Base-by-base conservation (phyloP, 1,140 invertebrate genomes). In the Drosophila nigromelanica region DNA sequence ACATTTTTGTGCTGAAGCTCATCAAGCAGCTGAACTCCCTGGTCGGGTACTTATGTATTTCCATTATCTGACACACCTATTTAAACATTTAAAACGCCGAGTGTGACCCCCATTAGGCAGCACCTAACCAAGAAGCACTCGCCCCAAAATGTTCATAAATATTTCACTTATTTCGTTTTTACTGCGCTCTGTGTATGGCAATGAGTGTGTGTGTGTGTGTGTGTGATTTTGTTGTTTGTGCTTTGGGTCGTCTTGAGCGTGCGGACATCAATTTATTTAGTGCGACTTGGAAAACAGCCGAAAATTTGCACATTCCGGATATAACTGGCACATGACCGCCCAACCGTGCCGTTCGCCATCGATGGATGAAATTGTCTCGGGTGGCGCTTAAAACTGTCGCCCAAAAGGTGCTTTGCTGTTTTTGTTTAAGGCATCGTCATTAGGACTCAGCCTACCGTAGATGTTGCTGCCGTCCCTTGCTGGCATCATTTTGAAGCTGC, bases 51-150 rank as follows among this genome's bases (percentile, higher is more conserved):
- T 87, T 87, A 58, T 58, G 55, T 45, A 89, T 89, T 89, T 89
- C 87, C 83, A 87, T 87, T 87, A 87, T 87, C 83, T 83, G 79
- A 74, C 83, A 87, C 83, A 87, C 79, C 83, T 87, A 89, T 87
- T 87, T 89, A 87, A 87, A 89, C 87, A 87, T 87, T 80, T 87
- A 87, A 87, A 72, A 72, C 83, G 78, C 66, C 79, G 81, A 83
- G 82, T 87, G 83, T 87, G 83, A 87, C 83, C 83, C 80, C 83
- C 83, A 87, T 87, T 87, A 87, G 83, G 79, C 68, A 43, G 66
- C 83, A 79, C 78, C 83, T 79, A 71, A 61, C 54, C 63, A 47
- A 42, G 33, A 55, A 50, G 47, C 55, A 55, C 50, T 68, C 42
- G 54, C 66, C 70, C 62, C 66, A 63, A 59, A 73, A 73, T 68